These are phyloP conservation scores for Meghimatium bilineatum DNA, from an alignment of 2,888 invertebrate genomes.

Conservation along the genomic window DNA sequence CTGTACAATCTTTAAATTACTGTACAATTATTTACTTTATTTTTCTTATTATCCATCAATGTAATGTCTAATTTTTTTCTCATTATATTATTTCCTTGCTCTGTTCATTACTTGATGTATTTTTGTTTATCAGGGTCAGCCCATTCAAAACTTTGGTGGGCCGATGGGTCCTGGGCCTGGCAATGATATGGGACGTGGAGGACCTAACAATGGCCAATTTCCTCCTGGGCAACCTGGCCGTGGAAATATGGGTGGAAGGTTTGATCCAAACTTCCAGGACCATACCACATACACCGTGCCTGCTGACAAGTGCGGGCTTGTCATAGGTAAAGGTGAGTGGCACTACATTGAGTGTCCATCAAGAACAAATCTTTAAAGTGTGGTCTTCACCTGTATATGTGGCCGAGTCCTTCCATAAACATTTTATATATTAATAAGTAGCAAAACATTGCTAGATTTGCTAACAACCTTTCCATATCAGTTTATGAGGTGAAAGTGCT, in stretches of 20 bases:
- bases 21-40: too few relatives aligned
- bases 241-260: slow-evolving; percentile 63
- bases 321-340: slow-evolving; percentile 90
- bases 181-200: slow-evolving; percentile 58
- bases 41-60: background rate
- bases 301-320: slow-evolving; percentile 95
- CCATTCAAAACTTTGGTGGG: slow-evolving; percentile 41
- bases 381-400: too few relatives aligned
- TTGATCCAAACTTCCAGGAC: slow-evolving; percentile 77
- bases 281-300: slow-evolving; percentile 94
- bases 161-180: slow-evolving; percentile 57
- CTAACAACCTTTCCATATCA: too few relatives aligned
- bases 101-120: background rate
- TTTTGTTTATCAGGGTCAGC: slow-evolving; percentile 35
- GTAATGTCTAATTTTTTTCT: background rate
- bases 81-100: background rate
- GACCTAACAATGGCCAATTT: slow-evolving; percentile 61
- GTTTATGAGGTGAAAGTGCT: too few relatives aligned
- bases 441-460: too few relatives aligned
- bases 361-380: background rate
- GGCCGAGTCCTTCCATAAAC: too few relatives aligned
- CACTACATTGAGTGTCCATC: background rate
- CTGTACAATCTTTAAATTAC: too few relatives aligned
- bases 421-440: too few relatives aligned
- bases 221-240: slow-evolving; percentile 79